Conservation (phyloP, 2,888 invertebrate species). For the Leptopilina drosophilae region DNA sequence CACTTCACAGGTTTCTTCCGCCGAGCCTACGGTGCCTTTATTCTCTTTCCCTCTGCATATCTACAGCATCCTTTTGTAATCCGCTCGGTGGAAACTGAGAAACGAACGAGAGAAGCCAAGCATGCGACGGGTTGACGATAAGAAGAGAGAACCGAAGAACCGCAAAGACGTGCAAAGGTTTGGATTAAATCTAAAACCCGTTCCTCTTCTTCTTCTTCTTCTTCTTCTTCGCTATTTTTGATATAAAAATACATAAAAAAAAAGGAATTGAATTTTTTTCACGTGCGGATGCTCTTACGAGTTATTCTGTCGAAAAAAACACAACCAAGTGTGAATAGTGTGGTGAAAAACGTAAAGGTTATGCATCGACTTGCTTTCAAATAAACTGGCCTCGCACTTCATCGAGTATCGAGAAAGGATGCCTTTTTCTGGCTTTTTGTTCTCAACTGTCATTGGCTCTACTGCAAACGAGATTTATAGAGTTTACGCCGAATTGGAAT, state of each 20-base stretch:
- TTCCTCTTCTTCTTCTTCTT: neutral
- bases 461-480: slow-evolving; percentile 25
- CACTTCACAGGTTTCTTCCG: slow-evolving; percentile 39
- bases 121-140: slow-evolving; percentile 38
- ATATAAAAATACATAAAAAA: neutral
- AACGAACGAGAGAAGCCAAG: slow-evolving; percentile 40
- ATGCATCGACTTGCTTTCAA: neutral
- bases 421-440: slow-evolving; percentile 2
- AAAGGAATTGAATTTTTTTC: slow-evolving; percentile 4
- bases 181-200: slow-evolving; percentile 23
- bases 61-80: slow-evolving; percentile 39
- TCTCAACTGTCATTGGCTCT: slow-evolving; percentile 21
- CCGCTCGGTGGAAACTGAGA: slow-evolving; percentile 38
- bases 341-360: slow-evolving; percentile 21
- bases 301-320: slow-evolving; percentile 20
- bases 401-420: slow-evolving; percentile 17
- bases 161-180: slow-evolving; percentile 36
- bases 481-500: slow-evolving; percentile 1
- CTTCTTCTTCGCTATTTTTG: neutral
- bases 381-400: slow-evolving; percentile 13
- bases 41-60: slow-evolving; percentile 35
- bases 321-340: slow-evolving; percentile 7
- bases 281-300: neutral
- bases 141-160: slow-evolving; percentile 34
- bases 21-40: slow-evolving; percentile 38